Evolutionary conservation across 2,797 vertebrate species (phyloP).

Genomic region (Phataginus tricuspis): DNA sequence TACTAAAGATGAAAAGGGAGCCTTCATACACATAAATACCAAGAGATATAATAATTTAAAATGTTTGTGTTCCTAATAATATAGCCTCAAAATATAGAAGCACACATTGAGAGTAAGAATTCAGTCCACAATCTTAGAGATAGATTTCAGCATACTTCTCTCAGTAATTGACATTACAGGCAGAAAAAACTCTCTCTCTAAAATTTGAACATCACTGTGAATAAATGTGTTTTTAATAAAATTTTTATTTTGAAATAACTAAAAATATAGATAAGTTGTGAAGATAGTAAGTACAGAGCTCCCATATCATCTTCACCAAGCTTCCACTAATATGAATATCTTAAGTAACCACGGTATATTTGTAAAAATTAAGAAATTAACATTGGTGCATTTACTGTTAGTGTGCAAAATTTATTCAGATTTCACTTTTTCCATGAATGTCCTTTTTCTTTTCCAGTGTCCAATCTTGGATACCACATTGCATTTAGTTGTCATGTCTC

Average conservation of each 20-base stretch:
- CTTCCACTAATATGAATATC: not conserved
- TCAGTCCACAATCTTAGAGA: not conserved
- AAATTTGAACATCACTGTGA: not conserved
- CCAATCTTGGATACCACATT: not conserved
- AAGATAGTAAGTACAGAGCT: not conserved
- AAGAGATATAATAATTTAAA: not conserved
- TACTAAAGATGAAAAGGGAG: not conserved
- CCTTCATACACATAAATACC: not conserved
- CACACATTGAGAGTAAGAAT: not conserved
- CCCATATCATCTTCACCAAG: not conserved
- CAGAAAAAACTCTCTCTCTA: not conserved
- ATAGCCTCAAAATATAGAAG: not conserved
- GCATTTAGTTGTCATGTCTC: not conserved
- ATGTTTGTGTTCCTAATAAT: not conserved
- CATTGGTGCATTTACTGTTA: not conserved
- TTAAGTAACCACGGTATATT: not conserved
- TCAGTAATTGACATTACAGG: not conserved
- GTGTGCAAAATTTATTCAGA: not conserved
- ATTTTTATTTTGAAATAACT: not conserved
- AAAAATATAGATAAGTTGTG: not conserved
- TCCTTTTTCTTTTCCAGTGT: not conserved
- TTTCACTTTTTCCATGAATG: not conserved
- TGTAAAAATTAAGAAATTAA: slow-evolving; percentile 10
- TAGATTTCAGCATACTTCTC: not conserved
- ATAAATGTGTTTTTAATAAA: not conserved